phyloP scores from a whole-genome alignment of 2,888 invertebrate genomes.

The Dromius quadrimaculatus region DNA sequence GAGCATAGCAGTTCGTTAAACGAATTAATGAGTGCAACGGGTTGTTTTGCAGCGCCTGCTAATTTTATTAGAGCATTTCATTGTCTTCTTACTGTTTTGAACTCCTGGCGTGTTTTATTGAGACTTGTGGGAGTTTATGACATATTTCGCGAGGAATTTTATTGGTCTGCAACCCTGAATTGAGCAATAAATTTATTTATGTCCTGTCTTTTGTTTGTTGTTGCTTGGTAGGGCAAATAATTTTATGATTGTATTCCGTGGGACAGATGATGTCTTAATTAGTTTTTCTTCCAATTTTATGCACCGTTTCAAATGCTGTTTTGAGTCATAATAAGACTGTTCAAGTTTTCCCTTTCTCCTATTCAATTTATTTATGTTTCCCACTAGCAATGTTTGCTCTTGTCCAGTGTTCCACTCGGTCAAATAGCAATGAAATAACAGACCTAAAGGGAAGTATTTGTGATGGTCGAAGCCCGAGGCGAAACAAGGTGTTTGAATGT shows the following conservation, averaged over 20 bases:
- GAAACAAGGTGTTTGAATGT: constrained; percentile 47
- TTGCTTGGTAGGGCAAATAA: no score
- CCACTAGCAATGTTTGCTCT: no score
- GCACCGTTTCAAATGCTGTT: no score
- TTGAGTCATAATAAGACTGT: no score
- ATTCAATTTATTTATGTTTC: no score
- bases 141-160: not conserved
- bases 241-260: no score
- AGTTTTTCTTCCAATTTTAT: no score
- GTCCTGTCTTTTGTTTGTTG: not conserved
- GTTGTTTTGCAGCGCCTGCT: constrained; percentile 21
- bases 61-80: constrained; percentile 33
- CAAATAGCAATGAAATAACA: not conserved
- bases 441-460: not conserved
- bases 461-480: not conserved
- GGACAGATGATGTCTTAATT: no score
- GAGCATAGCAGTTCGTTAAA: not conserved
- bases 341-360: no score
- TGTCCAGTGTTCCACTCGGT: no score
- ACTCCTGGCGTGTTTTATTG: constrained; percentile 5
- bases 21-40: not conserved
- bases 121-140: constrained; percentile 13
- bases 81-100: not conserved
- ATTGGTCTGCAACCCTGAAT: not conserved
- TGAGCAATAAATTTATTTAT: not conserved